phyloP scores from a whole-genome alignment of 2,888 invertebrate genomes.

The Rhamnusium bicolor region DNA sequence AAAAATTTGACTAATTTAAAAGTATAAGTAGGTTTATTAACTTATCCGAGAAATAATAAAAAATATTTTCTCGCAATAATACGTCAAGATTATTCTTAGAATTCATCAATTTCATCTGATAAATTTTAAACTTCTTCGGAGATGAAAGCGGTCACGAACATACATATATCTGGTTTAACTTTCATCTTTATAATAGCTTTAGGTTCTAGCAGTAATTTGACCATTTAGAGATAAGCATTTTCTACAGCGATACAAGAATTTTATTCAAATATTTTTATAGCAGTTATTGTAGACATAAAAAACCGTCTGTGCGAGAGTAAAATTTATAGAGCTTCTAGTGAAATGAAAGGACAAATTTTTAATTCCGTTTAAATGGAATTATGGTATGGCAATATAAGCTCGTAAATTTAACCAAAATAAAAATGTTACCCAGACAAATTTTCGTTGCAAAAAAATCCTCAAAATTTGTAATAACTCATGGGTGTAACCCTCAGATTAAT shows the following conservation, averaged over 20 bases:
- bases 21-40: not conserved
- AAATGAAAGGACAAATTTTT: slow-evolving; percentile 7
- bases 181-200: slow-evolving; percentile 17
- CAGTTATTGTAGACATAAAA: not conserved
- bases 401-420: too few species aligned
- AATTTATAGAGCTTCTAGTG: not conserved
- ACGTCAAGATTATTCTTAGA: not conserved
- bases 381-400: too few species aligned
- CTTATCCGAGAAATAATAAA: not conserved
- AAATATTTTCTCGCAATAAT: not conserved
- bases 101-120: not conserved
- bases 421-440: too few species aligned
- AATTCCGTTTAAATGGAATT: not conserved
- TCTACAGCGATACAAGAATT: not conserved
- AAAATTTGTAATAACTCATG: too few species aligned
- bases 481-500: too few species aligned
- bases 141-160: not conserved
- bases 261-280: slow-evolving; percentile 16
- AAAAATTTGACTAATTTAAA: not conserved
- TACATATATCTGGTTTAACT: slow-evolving; percentile 10
- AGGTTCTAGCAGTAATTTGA: not conserved
- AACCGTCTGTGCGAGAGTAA: not conserved
- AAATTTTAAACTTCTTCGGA: not conserved
- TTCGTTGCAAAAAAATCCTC: too few species aligned
- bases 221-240: slow-evolving; percentile 16